Evolutionary conservation across 2,113 vertebrate genomes (phyloP), one percentile per base, ranked within the genome.

Genomic region (Oceanites oceanicus): DNA sequence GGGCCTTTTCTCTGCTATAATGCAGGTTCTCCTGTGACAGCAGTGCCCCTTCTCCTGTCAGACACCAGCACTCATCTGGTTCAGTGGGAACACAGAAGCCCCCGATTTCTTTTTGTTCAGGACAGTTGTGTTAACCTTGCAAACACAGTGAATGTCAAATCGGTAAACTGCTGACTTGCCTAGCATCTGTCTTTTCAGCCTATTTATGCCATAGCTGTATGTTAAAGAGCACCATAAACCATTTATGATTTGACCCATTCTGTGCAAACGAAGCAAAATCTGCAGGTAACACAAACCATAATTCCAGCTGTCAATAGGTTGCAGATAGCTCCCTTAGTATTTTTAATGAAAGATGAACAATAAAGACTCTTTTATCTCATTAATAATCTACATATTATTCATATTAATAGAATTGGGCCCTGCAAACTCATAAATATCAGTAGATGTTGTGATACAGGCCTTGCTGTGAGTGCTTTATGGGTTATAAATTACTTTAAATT

Each of bases 401-500:
- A 89, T 65, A 86, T 73, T 94, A 94, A 82, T 44, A 75, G 56
- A 89, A 72, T 56, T 32, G n/a, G 42, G 62, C 66, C 58, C 65
- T 53, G 70, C 12, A 94, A 77, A 75, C 66, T 87, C 93, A 91
- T 96, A 87, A 92, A 93, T 91, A 77, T n/a, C 34, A 65, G 34
- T 81, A 91, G 76, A 70, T 89, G 56, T 67, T 92, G 67, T 85
- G 86, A 92, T 84, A 75, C 52, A 75, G 70, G 79, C 45, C 61
- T 94, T 65, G 58, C 53, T 68, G 56, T 47, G 70, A 82, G 52
- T 85, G 70, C 29, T 94, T 92, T 94, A 87, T 94, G 70, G 49
- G 40, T 94, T 94, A 87, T 87, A 92, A 96, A 95, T 87, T 65
- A 86, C 59, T 93, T 93, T 16, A 96, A 78, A 71, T 88, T 87